Evolutionary conservation across 2,888 invertebrate species (phyloP).

Genomic region (Nomada lathburiana): DNA sequence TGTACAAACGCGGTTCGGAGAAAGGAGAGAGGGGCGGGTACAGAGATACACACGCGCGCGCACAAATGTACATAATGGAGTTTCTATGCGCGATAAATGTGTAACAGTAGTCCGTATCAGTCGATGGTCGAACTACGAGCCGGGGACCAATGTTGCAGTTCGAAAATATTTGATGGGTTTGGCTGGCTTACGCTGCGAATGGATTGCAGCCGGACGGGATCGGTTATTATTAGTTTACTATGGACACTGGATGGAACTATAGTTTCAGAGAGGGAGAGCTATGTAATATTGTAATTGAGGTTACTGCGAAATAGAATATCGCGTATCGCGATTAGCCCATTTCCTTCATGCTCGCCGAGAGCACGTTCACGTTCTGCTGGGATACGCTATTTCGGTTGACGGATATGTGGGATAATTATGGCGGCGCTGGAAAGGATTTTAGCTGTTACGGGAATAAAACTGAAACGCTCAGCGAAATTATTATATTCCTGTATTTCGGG

Average conservation of each 20-base stretch:
- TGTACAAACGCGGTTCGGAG: no score
- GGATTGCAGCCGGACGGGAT: constrained; percentile 18
- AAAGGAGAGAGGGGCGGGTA: neutral
- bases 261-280: neutral
- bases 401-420: neutral
- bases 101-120: constrained; percentile 56
- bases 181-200: constrained; percentile 40
- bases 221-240: constrained; percentile 45
- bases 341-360: neutral
- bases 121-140: constrained; percentile 41
- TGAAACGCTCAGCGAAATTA: no score
- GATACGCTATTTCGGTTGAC: neutral
- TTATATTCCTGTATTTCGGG: no score
- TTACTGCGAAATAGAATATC: constrained; percentile 8
- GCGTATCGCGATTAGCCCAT: neutral
- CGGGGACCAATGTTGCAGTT: constrained; percentile 15
- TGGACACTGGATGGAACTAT: constrained; percentile 18
- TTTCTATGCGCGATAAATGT: constrained; percentile 59
- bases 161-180: constrained; percentile 59
- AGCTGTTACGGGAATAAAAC: no score
- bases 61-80: constrained; percentile 21
- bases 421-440: no score
- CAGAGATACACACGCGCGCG: neutral
- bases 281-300: constrained; percentile 32
- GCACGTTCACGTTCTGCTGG: neutral